Evolutionary conservation across 2,797 vertebrate species (phyloP), one percentile per base, ranked within the genome.

Genomic region (Mionectes olivaceus): DNA sequence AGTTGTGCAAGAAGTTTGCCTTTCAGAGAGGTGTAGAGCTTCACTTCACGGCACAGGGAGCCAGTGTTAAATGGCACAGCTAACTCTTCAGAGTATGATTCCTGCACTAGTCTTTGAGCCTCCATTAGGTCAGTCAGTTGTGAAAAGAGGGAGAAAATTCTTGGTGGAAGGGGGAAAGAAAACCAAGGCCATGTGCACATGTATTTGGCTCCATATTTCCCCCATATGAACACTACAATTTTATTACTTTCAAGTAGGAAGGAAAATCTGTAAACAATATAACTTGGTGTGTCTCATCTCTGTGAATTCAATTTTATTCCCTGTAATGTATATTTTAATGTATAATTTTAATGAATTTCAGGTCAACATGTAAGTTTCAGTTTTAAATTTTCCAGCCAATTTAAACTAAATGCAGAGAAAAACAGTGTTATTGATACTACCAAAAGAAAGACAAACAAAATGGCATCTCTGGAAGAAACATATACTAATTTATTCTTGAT

Each of bases 231-330:
- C 81, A 80, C 60, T 53, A 82, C 44, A 68, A 43, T 91, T 87
- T 90, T 95, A 91, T 94, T 95, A 96, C 69, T 94, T 96, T 91
- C 85, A 97, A 95, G 96, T 97, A 97, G 84, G 88, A 96, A 94
- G 43, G 39, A 95, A 97, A 97, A 95, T 96, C 77, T 97, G 83
- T 76, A 96, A 96, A 93, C 39, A 95, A 92, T 97, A 96, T 95
- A 83, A 21, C 69, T 56, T 91, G 46, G 14, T 50, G 28, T 80
- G 43, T 87, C 52, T 64, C 15, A 10, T 68, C 32, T 79, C 50
- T 78, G 46, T 75, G 55, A 91, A 75, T 78, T 78, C n/a, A 22
- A 65, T 81, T 96, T 93, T 80, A 94, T 85, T 86, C 73, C 16
- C 9, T 92, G 27, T 67, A 95, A 93, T 73, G 67, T 35, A 35